Conservation (phyloP, 1,140 invertebrate genomes). For the Zaprionus davidi region DNA sequence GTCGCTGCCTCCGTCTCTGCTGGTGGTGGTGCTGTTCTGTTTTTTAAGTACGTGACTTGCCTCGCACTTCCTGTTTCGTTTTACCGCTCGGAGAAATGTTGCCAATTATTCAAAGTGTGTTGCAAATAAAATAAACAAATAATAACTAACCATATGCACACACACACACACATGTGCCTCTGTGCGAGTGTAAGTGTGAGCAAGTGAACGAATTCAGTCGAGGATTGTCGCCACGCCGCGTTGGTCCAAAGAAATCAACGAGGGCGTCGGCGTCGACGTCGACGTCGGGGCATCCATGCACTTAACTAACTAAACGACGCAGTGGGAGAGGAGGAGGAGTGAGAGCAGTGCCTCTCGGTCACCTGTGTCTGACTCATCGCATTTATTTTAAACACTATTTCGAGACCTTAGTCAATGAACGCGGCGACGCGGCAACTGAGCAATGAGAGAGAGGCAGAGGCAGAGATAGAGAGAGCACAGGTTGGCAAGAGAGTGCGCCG, state of each 20-base stretch:
- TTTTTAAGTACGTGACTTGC: conserved; percentile 58
- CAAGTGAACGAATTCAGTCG: not conserved
- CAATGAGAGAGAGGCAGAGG: not conserved
- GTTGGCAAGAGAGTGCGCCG: conserved; percentile 11
- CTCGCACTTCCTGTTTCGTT: conserved; percentile 57
- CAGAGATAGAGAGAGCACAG: not conserved
- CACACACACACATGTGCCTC: not conserved
- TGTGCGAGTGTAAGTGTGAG: not conserved
- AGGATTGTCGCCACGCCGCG: conserved; percentile 34
- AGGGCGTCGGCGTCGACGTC: conserved; percentile 6
- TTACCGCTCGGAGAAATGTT: conserved; percentile 51
- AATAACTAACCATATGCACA: conserved; percentile 31
- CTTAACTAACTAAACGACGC: conserved; percentile 5
- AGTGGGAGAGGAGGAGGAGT: not conserved
- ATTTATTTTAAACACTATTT: conserved; percentile 59
- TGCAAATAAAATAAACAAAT: conserved; percentile 55
- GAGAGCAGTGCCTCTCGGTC: conserved; percentile 22
- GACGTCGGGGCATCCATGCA: conserved; percentile 30
- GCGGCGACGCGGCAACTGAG: conserved; percentile 18
- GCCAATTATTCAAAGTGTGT: conserved; percentile 59
- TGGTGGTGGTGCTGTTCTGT: conserved; percentile 17
- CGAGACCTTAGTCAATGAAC: conserved; percentile 58
- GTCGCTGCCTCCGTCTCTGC: not conserved
- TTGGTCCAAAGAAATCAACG: conserved; percentile 47
- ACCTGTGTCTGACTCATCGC: conserved; percentile 57